Base-by-base conservation (phyloP, 2,888 invertebrate genomes). In the Lordiphosa fenestrarum region DNA sequence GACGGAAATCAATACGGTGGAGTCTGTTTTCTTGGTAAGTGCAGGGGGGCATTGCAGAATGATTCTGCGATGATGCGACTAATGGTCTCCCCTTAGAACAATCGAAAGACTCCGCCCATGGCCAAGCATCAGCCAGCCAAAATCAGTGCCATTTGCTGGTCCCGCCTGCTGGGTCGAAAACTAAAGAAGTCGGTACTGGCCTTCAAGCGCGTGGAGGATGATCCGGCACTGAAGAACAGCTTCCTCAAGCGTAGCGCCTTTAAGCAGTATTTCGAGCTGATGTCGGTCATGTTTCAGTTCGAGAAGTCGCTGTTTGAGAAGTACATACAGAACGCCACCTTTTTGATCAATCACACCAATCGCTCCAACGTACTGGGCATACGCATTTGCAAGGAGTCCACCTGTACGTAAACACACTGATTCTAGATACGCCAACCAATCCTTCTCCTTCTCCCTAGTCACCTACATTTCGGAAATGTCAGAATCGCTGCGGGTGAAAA, bases 101-200 rank as follows among this genome's bases (percentile, higher is more conserved):
- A 63, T 47, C 75, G 76, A 37, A 89, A 88, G 66, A 80, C 73
- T 1, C 89, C 88, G 0, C 89, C 88, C 3, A 87, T 95, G 33
- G 91, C 94, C 21, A 92, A 93, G 55, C 92, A 95, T 82, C 94
- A 95, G 73, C 95, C 96, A 0, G 94, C 94, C 0, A 92, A 93
- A n/a, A 93, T 95, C 4, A 96, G 97, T 6, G 92, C 95, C 13
- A 95, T 98, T 66, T 94, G 93, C 87, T 98, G 97, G 97, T 94
- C 94, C 10, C 91, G 95, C 41, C 92, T 94, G 52, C 90, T 97
- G 13, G 95, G 95, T 83, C 92, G 94, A 71, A 93, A 93, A 70
- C 91, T 98, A 74, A 96, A 96, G 87, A 92, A 92, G 66, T 94
- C 96, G 0, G 93, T 96, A 21, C 90, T 96, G 78, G 93, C 92